Evolutionary conservation across 23 tunicate genomes (phyloP), one percentile per base, ranked within the genome.

Genomic region (Halocynthia roretzi): DNA sequence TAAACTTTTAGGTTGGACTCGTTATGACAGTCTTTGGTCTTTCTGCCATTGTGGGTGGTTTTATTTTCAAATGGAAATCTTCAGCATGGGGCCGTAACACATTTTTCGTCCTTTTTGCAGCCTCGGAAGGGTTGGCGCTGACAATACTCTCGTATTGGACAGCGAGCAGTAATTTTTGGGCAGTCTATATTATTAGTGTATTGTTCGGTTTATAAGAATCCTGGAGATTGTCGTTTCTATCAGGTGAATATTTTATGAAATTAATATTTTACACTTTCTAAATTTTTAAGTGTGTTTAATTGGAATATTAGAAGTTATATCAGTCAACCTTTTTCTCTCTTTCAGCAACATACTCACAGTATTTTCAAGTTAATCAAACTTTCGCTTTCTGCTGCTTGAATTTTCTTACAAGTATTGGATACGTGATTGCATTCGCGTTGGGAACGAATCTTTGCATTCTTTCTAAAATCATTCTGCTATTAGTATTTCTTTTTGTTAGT

Each of bases 21-120:
- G 60, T 53, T 18, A 74, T 74, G 78, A 53, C 78, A 53, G 14
- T 74, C 14, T 74, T 74, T 6, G 78, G 78, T 48, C 19, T 54
- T 2, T 8, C 78, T n/a, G 63, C 78, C 11, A 54, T 64, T 22
- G 14, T 74, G 10, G 64, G 64, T 14, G 55, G 50, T 8, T 19
- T 14, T 14, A 7, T 53, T 8, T 74, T 74, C 56, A 23, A 74
- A n/a, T 53, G 14, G 18, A 52, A 21, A 8, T 74, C 78, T 21
- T 9, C 55, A 8, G 10, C 14, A 12, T 53, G 55, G 9, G 56
- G 4, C 44, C 44, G 78, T 8, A 12, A 48, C n/a, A 5, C 18
- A 14, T 74, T 10, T 74, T 74, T 22, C 62, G 62, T 74, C 21
- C 64, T 19, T 19, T 18, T 74, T 8, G 62, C 62, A 8, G 20